Percentiles rank a stretch among this genome's conserved stretches.
These are phyloP conservation scores for Drosophila pseudoananassae DNA, from an alignment of 1,140 invertebrate genomes.

Conservation along the genomic window DNA sequence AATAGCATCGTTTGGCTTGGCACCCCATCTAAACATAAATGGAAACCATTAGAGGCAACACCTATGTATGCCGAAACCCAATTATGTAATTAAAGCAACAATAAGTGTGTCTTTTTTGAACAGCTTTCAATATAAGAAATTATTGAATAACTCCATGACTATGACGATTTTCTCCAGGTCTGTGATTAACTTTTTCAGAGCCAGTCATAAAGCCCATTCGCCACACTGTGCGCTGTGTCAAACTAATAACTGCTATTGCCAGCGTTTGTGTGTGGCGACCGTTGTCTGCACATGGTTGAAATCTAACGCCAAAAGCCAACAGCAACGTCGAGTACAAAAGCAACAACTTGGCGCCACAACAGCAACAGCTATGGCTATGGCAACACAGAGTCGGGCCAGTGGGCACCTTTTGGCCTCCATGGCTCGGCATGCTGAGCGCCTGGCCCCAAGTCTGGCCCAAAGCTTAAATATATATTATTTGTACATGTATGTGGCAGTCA, in stretches of 20 bases:
- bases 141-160: conserved; percentile 11
- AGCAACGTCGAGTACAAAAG: conserved; percentile 27
- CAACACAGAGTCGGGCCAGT: conserved; percentile 34
- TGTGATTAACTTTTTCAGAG: conserved; percentile 9
- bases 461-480: conserved; percentile 18
- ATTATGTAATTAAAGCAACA: not conserved
- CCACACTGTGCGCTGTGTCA: conserved; percentile 50
- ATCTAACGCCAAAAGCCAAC: conserved; percentile 66
- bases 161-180: conserved; percentile 14
- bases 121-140: conserved; percentile 6
- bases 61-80: not conserved
- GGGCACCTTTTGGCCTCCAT: conserved; percentile 75
- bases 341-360: conserved; percentile 71
- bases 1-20: not conserved
- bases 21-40: too few species aligned
- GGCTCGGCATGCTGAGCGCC: conserved; percentile 72
- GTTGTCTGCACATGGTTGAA: conserved; percentile 74
- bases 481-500: conserved; percentile 13
- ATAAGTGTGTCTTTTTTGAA: conserved; percentile 6
- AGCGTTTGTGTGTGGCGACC: conserved; percentile 52
- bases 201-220: conserved; percentile 10
- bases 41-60: not conserved
- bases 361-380: conserved; percentile 26
- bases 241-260: conserved; percentile 65
- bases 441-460: conserved; percentile 63